These are phyloP conservation scores for Gallirallus australis DNA, from an alignment of 2,797 vertebrate genomes.

Conservation along the genomic window DNA sequence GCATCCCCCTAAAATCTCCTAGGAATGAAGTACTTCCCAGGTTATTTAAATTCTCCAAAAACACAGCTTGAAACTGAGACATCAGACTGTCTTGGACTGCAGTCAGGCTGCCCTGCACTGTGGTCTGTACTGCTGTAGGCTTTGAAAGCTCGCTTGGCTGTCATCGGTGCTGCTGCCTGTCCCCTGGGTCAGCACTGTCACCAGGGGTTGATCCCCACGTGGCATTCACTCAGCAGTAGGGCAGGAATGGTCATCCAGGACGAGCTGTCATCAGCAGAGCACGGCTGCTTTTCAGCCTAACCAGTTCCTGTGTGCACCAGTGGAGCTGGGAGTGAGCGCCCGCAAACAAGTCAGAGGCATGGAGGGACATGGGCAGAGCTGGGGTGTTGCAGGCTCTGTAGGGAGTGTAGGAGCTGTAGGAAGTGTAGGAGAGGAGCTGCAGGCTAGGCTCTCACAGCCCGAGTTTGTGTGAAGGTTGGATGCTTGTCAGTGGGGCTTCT, in stretches of 20 bases:
- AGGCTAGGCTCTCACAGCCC: not conserved
- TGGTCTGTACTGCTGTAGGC: fast-evolving
- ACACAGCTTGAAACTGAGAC: not conserved
- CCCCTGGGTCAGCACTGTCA: not conserved
- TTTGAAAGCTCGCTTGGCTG: not conserved
- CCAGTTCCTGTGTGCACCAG: not conserved
- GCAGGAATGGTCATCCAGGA: not conserved
- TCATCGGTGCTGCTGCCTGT: not conserved
- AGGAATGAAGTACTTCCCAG: not conserved
- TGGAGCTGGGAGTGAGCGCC: fast-evolving
- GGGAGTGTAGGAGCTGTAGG: not conserved
- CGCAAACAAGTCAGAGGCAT: not conserved
- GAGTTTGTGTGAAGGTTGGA: not conserved
- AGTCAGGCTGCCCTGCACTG: not conserved
- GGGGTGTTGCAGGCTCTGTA: not conserved
- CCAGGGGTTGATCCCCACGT: not conserved
- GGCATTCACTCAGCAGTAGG: not conserved
- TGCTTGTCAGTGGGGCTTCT: not conserved
- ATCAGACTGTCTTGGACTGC: not conserved
- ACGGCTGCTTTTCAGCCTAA: not conserved
- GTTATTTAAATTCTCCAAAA: not conserved
- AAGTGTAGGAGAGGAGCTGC: not conserved
- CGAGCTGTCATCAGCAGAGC: not conserved
- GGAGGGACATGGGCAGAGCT: not conserved
- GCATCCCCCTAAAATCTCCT: not conserved